These are phyloP conservation scores for Aldabrachelys gigantea DNA, from an alignment of 2,113 vertebrate species.

Conservation along the genomic window DNA sequence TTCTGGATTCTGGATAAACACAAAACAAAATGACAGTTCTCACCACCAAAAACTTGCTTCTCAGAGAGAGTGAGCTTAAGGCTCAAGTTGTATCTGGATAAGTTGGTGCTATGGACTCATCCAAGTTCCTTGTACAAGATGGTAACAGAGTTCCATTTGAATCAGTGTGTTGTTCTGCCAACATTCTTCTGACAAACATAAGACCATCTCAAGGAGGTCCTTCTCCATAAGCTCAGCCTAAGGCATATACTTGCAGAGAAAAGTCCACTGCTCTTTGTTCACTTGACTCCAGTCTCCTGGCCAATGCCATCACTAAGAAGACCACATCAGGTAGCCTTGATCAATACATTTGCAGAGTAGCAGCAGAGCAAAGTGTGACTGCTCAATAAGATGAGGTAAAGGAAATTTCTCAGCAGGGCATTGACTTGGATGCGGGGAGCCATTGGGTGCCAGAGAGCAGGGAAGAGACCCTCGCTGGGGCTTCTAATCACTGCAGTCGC, in stretches of 20 bases:
- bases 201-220: fast-evolving
- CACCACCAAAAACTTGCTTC: not conserved
- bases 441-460: not conserved
- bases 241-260: not conserved
- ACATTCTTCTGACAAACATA: not conserved
- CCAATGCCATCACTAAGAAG: not conserved
- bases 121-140: not conserved
- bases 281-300: not conserved
- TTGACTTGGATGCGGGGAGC: not conserved
- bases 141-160: not conserved
- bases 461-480: not conserved
- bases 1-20: not conserved
- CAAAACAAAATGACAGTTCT: not conserved
- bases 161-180: not conserved
- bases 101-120: not conserved
- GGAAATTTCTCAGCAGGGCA: not conserved
- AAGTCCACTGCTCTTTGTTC: not conserved
- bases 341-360: not conserved
- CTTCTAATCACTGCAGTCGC: not conserved
- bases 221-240: not conserved
- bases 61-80: not conserved
- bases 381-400: not conserved
- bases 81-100: not conserved
- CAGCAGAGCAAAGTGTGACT: not conserved
- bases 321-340: not conserved